A percentile compares a stretch with the other conserved stretches of the same genome.
Evolutionary conservation across 2,888 invertebrate species (phyloP).

Genomic region (Drosophila anomalata): DNA sequence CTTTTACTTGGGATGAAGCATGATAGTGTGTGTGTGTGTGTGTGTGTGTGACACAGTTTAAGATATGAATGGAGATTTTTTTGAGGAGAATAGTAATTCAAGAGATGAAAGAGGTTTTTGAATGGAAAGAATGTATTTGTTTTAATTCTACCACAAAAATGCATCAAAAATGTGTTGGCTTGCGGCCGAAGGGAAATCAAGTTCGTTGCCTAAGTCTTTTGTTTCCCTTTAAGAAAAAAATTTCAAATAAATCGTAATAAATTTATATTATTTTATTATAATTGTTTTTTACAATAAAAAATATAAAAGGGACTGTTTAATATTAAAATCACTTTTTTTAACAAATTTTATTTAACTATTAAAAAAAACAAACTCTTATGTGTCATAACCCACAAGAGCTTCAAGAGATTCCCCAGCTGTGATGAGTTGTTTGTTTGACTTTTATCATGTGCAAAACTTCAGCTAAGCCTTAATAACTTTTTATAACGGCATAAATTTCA

Average conservation of each 20-base stretch:
- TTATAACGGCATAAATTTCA: conserved; percentile 67
- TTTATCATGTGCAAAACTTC: conserved; percentile 46
- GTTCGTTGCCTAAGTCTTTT: conserved; percentile 74
- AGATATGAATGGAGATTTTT: conserved; percentile 35
- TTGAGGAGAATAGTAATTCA: conserved; percentile 22
- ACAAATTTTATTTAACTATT: conserved; percentile 1
- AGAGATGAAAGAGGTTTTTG: conserved; percentile 20
- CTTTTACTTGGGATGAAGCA: conserved; percentile 56
- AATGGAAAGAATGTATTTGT: conserved; percentile 21
- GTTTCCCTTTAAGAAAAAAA: conserved; percentile 25
- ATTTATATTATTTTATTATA: too few relatives aligned
- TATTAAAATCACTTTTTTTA: neutral
- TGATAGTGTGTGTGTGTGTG: conserved; percentile 8
- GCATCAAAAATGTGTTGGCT: neutral
- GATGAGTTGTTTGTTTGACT: conserved; percentile 46
- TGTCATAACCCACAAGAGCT: conserved; percentile 1
- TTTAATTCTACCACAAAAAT: conserved; percentile 21
- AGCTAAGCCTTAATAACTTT: conserved; percentile 64
- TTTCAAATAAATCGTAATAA: neutral
- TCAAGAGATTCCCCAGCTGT: conserved; percentile 24
- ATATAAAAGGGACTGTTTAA: too few relatives aligned
- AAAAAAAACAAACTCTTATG: too few relatives aligned
- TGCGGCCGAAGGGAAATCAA: conserved; percentile 28
- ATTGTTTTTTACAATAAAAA: neutral
- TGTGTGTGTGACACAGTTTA: conserved; percentile 62